These are phyloP conservation scores for Antheraea yamamai DNA, from an alignment of 2,888 invertebrate genomes.

Conservation along the genomic window DNA sequence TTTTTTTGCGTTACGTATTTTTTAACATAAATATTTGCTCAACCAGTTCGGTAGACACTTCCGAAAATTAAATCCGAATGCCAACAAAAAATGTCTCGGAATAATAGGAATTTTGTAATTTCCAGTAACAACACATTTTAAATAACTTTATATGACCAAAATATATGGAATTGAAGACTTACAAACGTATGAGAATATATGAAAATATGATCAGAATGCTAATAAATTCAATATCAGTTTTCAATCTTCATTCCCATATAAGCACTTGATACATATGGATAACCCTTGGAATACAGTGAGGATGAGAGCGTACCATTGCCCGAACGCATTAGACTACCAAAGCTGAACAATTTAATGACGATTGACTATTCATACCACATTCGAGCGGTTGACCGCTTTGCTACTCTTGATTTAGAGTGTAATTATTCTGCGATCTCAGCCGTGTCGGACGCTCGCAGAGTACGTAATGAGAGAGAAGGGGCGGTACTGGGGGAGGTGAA, in stretches of 20 bases:
- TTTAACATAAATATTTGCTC: background rate
- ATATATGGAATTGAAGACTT: background rate
- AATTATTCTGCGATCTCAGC: slow-evolving; percentile 78
- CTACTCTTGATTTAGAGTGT: slow-evolving; percentile 79
- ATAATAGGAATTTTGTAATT: background rate
- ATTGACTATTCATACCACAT: slow-evolving; percentile 81
- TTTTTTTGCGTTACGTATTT: background rate
- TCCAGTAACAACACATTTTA: background rate
- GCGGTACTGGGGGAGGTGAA: slow-evolving; percentile 49
- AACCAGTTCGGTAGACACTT: background rate
- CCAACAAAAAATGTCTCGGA: background rate
- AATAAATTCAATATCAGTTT: slow-evolving; percentile 20
- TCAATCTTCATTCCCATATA: slow-evolving; percentile 27
- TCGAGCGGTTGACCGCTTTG: slow-evolving; percentile 76
- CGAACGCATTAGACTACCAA: slow-evolving; percentile 75
- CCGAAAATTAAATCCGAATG: too few species aligned
- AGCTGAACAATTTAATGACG: slow-evolving; percentile 80
- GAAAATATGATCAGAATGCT: background rate
- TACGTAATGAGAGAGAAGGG: slow-evolving; percentile 71
- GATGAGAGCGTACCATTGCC: slow-evolving; percentile 39
- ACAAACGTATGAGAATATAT: background rate
- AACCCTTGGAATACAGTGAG: slow-evolving; percentile 23
- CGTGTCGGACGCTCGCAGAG: slow-evolving; percentile 67
- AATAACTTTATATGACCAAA: background rate
- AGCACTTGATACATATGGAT: slow-evolving; percentile 18